A percentile compares a stretch with the other conserved stretches of the same genome.
Conservation (phyloP, 2,113 vertebrate genomes). For the Odocoileus hemionus region DNA sequence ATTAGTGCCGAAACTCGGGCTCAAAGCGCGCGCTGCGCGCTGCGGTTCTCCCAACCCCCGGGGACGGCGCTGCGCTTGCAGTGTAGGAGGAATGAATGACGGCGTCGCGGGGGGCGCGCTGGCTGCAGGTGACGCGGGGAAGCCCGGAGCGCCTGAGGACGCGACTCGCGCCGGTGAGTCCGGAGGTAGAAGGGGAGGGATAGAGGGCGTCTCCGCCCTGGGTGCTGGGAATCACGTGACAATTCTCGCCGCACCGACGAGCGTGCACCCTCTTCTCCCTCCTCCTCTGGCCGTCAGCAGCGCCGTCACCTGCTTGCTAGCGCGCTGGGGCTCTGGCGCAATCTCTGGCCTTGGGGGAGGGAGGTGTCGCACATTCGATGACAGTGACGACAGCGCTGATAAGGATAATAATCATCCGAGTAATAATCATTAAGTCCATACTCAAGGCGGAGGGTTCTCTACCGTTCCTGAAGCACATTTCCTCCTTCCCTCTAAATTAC, state of each 20-base stretch:
- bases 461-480: background rate
- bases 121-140: constrained; percentile 28
- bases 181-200: background rate
- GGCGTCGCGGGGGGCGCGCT: background rate
- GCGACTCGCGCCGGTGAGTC: background rate
- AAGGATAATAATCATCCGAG: background rate
- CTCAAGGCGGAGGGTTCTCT: background rate
- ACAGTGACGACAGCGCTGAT: background rate
- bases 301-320: constrained; percentile 27
- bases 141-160: constrained; percentile 49
- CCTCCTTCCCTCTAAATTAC: background rate
- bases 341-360: background rate
- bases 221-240: background rate
- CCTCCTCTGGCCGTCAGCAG: background rate
- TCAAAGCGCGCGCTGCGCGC: background rate
- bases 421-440: background rate
- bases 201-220: background rate
- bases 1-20: background rate
- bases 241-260: background rate
- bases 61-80: background rate
- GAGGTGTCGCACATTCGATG: background rate
- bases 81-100: constrained; percentile 26
- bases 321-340: background rate
- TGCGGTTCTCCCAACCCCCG: background rate
- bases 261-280: background rate